Evolutionary conservation across 92 coral and sea anemone genomes (phyloP), one percentile per base, ranked within the genome.

Genomic region (Hydrozoanthus gracilis): DNA sequence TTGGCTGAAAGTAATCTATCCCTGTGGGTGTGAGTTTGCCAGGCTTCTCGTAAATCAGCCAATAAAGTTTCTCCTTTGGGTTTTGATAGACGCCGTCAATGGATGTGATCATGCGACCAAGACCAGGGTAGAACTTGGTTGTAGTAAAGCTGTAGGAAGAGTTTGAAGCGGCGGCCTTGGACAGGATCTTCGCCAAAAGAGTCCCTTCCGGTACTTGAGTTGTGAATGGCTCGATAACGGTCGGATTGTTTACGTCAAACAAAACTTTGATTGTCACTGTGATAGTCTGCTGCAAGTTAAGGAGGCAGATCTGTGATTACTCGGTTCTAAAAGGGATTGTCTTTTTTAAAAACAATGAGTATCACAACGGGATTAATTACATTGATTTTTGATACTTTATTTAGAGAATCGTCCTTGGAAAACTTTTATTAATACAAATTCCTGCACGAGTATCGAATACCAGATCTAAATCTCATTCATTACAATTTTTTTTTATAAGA

Each of bases 21-120:
- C 75, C 75, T 35, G 75, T 70, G 5, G 75, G 75, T 70, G 75
- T 70, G 46, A 70, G 75, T 4, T 20, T n/a, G 7, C 75, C 75
- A 1, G 75, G 75, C 7, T n/a, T 44, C 51, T 70, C 75, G 16
- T 70, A 70, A 14, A 70, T 70, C 75, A 70, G 35, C 75, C 75
- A 70, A 11, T 70, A 70, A 14, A 70, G 51, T 6, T 45, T 16
- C 7, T 10, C 44, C 48, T 70, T 44, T 45, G 45, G 45, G 15
- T 9, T 16, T 16, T 70, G 75, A 16, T 44, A 70, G 15, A 70
- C 75, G 75, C 75, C 75, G 8, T 70, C 75, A 12, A 70, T 70
- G 18, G 75, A 70, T 70, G 75, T 70, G 45, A 70, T 70, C 51
- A 44, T 70, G 75, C 44, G n/a, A 70, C 75, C 75, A 35, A 9